These are phyloP conservation scores for Corapipo altera DNA, from an alignment of 2,113 vertebrate species.

Conservation along the genomic window DNA sequence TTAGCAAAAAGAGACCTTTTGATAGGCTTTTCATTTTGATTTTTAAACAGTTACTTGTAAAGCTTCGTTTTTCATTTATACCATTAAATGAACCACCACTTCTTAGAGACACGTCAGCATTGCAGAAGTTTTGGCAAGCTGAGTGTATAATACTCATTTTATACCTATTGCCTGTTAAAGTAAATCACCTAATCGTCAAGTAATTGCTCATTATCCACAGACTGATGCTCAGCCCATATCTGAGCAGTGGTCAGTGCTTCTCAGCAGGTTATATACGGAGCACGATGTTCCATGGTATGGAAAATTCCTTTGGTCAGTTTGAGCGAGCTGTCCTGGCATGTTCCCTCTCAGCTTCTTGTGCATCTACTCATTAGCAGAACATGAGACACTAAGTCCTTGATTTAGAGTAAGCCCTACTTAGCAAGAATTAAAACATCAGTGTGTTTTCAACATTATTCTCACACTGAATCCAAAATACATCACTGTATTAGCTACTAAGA, in stretches of 20 bases:
- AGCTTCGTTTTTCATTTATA: background rate
- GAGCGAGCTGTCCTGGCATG: background rate
- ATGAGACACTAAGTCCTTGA: background rate
- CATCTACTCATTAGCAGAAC: background rate
- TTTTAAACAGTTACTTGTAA: background rate
- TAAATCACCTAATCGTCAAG: background rate
- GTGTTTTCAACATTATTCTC: background rate
- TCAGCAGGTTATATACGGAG: background rate
- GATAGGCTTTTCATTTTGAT: background rate
- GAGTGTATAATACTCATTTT: background rate
- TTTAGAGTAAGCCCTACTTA: background rate
- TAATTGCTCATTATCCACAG: background rate
- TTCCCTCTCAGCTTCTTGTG: background rate
- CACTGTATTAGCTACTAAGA: background rate
- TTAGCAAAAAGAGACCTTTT: background rate
- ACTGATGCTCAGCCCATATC: background rate
- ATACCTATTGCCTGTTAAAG: background rate
- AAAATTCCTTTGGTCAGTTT: background rate
- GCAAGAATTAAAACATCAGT: background rate
- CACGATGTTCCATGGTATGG: background rate
- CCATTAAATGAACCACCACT: background rate
- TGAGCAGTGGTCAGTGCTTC: background rate
- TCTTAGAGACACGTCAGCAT: background rate
- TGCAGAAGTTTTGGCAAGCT: background rate
- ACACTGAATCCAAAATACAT: background rate